Evolutionary conservation across 2,888 invertebrate genomes (phyloP).

Genomic region (Scelioninae gen. 1): DNA sequence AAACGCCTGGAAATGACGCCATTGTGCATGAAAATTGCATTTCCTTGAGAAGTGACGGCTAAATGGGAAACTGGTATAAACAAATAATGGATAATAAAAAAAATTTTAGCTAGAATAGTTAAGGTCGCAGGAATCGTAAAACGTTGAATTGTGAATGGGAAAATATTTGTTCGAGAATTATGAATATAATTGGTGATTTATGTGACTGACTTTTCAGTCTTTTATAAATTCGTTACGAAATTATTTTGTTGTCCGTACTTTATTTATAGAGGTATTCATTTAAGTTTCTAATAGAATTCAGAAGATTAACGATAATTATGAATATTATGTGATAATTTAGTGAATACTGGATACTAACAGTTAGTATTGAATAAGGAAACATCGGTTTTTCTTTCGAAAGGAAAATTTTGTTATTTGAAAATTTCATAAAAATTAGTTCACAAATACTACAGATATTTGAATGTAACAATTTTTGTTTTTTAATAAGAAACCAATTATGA

Average conservation of each 20-base stretch:
- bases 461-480: no score
- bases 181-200: constrained; percentile 9
- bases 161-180: constrained; percentile 30
- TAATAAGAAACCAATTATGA: no score
- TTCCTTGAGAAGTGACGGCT: constrained; percentile 37
- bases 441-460: no score
- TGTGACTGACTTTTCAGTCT: neutral
- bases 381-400: no score
- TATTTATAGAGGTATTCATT: no score
- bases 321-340: no score
- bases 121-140: constrained; percentile 39
- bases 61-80: constrained; percentile 28
- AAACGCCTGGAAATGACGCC: constrained; percentile 8
- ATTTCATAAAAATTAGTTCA: no score
- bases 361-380: no score
- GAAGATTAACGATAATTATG: no score
- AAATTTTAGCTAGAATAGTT: constrained; percentile 39
- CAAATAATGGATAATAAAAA: constrained; percentile 41
- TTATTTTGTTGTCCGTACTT: neutral
- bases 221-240: neutral
- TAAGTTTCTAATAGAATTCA: no score
- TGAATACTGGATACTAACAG: no score
- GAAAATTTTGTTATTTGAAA: no score
- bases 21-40: constrained; percentile 54
- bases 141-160: constrained; percentile 15